Base-by-base conservation (phyloP, 2,113 vertebrate genomes). In the Ophthalmolycus amberensis region DNA sequence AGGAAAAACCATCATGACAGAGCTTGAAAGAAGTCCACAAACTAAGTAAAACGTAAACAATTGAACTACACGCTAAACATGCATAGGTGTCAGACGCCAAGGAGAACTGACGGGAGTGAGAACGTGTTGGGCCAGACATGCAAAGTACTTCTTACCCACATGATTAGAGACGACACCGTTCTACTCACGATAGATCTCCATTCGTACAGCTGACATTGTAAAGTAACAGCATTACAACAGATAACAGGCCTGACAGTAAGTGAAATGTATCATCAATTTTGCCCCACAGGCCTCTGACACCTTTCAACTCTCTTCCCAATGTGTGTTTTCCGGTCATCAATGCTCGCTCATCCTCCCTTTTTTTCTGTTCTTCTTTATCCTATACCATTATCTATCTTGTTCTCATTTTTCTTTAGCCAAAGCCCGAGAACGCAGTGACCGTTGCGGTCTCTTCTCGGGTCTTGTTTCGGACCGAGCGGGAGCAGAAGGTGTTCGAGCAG, bases 381-480 rank as follows among this genome's bases (percentile, higher is more conserved):
- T 0, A 8, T 1, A 8, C 3, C 22, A 12, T 29, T 78, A 14
- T 60, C 48, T 0, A 1, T 5, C 37, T 37, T 54, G 6, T 76
- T 71, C 2, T 73, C 1, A 9, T 46, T 46, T 46, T 20, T 54
- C 22, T 75, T 34, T 94, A 99, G 98, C 98, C 98, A 0, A 99
- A 97, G 52, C 98, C 98, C 0, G 96, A 99, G 91, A 97, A 99
- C 0, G 98, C 98, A 0, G 97, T 99, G 88, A 99, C 98, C 38
- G 93, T 99, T 0, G 98, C 98, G 0, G 97, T 99, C 64, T 99
- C 98, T 0, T 98, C 98, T 0, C 94, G 97, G 6, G 98, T 99
- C 9, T 91, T 99, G 64, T 99, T 99, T 88, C 96, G 97, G 77
- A 99, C 99, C 78, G 98, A 99, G n/a, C 95, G 94, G 76, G 98